These are phyloP conservation scores for Sebastes umbrosus DNA, from an alignment of 2,797 vertebrate species.

Conservation along the genomic window DNA sequence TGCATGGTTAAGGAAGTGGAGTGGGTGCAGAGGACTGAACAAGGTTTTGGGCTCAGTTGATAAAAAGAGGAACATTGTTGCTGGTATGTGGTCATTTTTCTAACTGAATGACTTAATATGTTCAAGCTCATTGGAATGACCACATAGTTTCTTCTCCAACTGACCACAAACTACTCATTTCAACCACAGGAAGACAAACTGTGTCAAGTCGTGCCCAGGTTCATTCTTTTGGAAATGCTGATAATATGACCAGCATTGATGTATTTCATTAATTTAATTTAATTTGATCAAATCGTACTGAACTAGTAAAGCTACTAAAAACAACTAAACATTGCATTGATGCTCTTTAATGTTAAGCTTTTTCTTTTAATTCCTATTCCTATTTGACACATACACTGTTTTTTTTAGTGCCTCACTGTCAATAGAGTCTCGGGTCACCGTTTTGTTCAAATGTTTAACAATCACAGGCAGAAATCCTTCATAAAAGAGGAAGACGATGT, in stretches of 20 bases:
- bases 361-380: neutral
- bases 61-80: neutral
- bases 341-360: neutral
- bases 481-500: slow-evolving; percentile 5
- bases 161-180: neutral
- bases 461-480: neutral
- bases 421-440: neutral
- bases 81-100: neutral
- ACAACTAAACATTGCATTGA: neutral
- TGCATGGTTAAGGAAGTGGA: neutral
- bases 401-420: neutral
- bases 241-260: neutral
- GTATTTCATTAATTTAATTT: neutral
- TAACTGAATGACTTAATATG: neutral
- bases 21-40: neutral
- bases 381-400: neutral
- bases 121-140: neutral
- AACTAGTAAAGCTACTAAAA: neutral
- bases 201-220: neutral
- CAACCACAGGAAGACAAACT: neutral
- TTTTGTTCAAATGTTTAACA: neutral
- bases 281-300: neutral
- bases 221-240: neutral
- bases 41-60: neutral
- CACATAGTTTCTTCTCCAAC: neutral